Base-by-base conservation (phyloP, 2,888 invertebrate species). In the Gymnocheta viridis region DNA sequence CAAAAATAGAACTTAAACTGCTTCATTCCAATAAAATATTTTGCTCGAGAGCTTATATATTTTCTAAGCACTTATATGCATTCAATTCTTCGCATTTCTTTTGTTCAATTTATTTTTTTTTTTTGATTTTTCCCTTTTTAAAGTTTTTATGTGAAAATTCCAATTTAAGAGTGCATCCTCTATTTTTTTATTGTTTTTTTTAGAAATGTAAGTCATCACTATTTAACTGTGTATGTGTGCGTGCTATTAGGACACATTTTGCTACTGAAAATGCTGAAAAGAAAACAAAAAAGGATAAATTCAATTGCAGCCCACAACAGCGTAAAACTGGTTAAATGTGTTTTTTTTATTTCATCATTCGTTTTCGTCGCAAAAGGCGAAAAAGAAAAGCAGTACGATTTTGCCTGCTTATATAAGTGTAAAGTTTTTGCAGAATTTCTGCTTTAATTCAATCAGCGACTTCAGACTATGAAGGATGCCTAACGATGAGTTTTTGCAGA, bases 231-330 rank as follows among this genome's bases (percentile, higher is more conserved):
- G 1, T 35, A 47, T n/a, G 49, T 24, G 47, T 58, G 49, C 32
- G 47, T 58, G 24, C 19, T 51, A 69, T 22, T 29, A 32, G 4
- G 17, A 54, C 10, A 22, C 56, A 70, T 29, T 32, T 47, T 2
- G 6, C 32, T 29, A 3, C 51, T 29, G 22, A 24, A 77, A 77
- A 14, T 49, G 24, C 19, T 27, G n/a, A 49, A 51, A 35, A 17
- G 19, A 66, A 49, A n/a, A n/a, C n/a, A n/a, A 76, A 66, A 58
- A 24, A 56, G 67, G 35, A 47, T 35, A 62, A 77, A 76, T 77
- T 60, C 49, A 62, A 60, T 78, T 62, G 41, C 29, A 51, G 29
- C 41, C 69, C 77, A 60, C 66, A 78, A 69, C 49, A 78, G 69
- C 69, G 60, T 78, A 41, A 51, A 78, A 78, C 49, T 78, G 38